A percentile compares a stretch with the other conserved stretches of the same genome.
phyloP scores from a whole-genome alignment of 1,140 invertebrate species.

The Drosophila subobscura region DNA sequence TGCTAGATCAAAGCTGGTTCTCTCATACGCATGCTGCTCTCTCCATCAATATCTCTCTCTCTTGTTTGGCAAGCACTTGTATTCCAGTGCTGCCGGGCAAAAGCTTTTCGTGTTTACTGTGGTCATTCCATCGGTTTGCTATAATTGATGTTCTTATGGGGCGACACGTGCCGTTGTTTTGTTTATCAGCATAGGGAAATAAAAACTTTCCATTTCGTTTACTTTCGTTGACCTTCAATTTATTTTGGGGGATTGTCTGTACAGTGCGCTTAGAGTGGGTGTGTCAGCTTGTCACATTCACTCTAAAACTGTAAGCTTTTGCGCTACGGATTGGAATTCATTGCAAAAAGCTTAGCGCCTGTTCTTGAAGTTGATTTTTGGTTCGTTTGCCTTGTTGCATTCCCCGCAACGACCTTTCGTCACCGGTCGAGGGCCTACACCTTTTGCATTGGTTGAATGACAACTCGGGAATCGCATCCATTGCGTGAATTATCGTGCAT shows the following conservation, averaged over 20 bases:
- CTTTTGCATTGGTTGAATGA: conserved; percentile 29
- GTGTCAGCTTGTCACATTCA: conserved; percentile 32
- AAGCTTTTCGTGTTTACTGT: conserved; percentile 25
- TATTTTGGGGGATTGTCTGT: conserved; percentile 17
- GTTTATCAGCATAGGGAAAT: conserved; percentile 14
- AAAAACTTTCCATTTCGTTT: conserved; percentile 46
- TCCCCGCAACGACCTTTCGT: neutral
- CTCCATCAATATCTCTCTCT: neutral
- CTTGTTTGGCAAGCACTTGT: neutral
- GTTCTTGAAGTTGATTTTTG: conserved; percentile 16
- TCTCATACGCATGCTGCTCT: neutral
- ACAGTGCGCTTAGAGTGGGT: conserved; percentile 10
- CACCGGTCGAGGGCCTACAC: neutral
- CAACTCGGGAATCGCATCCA: conserved; percentile 16
- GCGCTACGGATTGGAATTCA: neutral
- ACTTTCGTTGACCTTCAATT: conserved; percentile 59
- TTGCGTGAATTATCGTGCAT: conserved; percentile 68
- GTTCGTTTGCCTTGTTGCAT: neutral
- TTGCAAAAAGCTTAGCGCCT: neutral
- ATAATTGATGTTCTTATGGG: conserved; percentile 39
- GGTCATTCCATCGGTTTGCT: conserved; percentile 13
- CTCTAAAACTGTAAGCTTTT: conserved; percentile 51
- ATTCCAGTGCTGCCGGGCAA: conserved; percentile 37
- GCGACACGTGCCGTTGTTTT: conserved; percentile 49
- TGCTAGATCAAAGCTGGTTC: conserved; percentile 40